Base-by-base conservation (phyloP, 2,888 invertebrate genomes). In the Lithosia quadra region DNA sequence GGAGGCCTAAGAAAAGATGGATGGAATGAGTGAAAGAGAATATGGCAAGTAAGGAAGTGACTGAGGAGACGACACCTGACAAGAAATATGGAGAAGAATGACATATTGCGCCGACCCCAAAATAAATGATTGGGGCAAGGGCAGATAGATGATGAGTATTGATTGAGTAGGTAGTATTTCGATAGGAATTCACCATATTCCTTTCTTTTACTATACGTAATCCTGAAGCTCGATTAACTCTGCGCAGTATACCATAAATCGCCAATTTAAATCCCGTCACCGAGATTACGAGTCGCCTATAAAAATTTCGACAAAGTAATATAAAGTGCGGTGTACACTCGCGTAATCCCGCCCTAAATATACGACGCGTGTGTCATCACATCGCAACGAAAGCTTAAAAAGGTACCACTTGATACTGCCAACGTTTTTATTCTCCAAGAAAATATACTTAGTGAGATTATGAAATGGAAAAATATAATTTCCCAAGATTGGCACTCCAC, bases 361-460 rank as follows among this genome's bases (percentile, higher is more conserved):
- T 68, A 73, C 71, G 74, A 33, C 73, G 80, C 77, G 81, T 84
- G 76, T 84, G 85, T 85, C 85, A 81, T 82, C 81, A 78, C 74
- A 80, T 79, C 68, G 73, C 65, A 75, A 73, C 74, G 72, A 53
- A 72, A 76, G 78, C 77, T 79, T 81, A 81, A 74, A 80, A 77
- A 80, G 77, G 77, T 76, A 78, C 63, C 76, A 78, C 78, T 79
- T 81, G 75, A 80, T 80, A 81, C 72, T 67, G 53, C 75, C 78
- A 67, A 71, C 75, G 68, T 82, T 77, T 80, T 81, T 73, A 81
- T 80, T 78, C 71, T 74, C 68, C 76, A 83, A 83, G 83, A 84
- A 86, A 87, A 86, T 85, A 77, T 85, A 81, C 81, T 83, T 80
- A 73, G 78, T 78, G 75, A 83, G 87, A 88, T 89, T 90, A 88